Evolutionary conservation across 2,113 vertebrate species (phyloP), one percentile per base, ranked within the genome.

Genomic region (Tragulus kanchil): DNA sequence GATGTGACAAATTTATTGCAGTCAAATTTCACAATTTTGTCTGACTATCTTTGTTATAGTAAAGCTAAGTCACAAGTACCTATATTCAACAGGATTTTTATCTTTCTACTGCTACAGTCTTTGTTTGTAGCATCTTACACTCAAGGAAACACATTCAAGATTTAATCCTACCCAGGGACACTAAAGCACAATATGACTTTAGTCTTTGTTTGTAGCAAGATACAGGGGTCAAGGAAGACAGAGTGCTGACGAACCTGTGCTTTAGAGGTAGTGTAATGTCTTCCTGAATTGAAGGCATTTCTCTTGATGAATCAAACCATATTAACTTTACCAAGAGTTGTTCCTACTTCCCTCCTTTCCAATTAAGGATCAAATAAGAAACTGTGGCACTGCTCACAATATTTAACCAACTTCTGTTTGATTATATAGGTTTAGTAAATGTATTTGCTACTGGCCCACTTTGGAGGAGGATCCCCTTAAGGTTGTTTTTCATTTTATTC

Each of bases 311-410:
- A 88, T 96, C 36, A 89, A 73, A 67, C 14, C 50, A 89, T 2
- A 93, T 59, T 87, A 78, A 42, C n/a, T 96, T 89, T 78, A 96
- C 56, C 42, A 77, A 94, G 64, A 91, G 17, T 92, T 89, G 5
- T n/a, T 95, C 58, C 14, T 84, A 48, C 65, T 75, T 81, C 3
- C 71, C 9, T 69, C 28, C 36, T 95, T 84, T 45, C 36, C 48
- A 71, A 88, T 79, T 45, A 71, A 62, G n/a, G 36, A 92, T 67
- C 86, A 86, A 96, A 78, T 58, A 62, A 95, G 23, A 84, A 95
- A 90, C 19, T n/a, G 26, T 71, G 52, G 8, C 15, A 36, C 1
- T 48, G 65, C 8, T 62, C 7, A 61, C 13, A 81, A 31, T 79
- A 75, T 86, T 78, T 83, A 81, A 67, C 28, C 26, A 92, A 61